Percentiles rank a stretch among this genome's conserved stretches.
Evolutionary conservation across 2,888 invertebrate genomes (phyloP).

Genomic region (Hirtodrosophila trivittata): DNA sequence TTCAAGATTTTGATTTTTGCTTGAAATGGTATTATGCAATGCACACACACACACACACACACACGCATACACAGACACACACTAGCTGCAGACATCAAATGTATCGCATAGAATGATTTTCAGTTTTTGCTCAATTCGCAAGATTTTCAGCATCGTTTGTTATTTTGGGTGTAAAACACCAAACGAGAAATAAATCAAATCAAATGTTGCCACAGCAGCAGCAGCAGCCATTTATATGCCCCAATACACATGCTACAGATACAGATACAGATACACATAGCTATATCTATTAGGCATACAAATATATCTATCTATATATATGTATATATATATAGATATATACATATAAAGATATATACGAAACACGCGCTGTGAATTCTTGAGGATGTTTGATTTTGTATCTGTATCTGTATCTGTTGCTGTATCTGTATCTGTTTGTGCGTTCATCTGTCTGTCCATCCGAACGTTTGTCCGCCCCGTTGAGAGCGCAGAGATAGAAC

Average conservation of each 20-base stretch:
- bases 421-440: conserved; percentile 24
- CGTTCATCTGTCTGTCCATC: conserved; percentile 34
- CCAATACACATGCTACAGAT: conserved; percentile 21
- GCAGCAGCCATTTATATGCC: conserved; percentile 55
- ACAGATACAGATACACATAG: conserved; percentile 7
- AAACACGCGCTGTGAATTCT: conserved; percentile 68
- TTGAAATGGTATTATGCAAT: conserved; percentile 74
- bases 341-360: conserved; percentile 13
- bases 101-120: conserved; percentile 61
- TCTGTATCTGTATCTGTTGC: not conserved
- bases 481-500: conserved; percentile 68
- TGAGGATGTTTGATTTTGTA: conserved; percentile 71
- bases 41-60: conserved; percentile 37
- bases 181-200: conserved; percentile 77
- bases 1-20: conserved; percentile 43
- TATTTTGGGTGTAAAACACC: conserved; percentile 78
- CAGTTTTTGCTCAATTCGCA: conserved; percentile 60
- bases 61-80: conserved; percentile 19
- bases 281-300: conserved; percentile 5
- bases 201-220: conserved; percentile 71
- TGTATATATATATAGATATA: conserved; percentile 2
- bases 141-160: conserved; percentile 73
- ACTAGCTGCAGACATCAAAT: conserved; percentile 55
- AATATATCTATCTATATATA: conserved; percentile 1
- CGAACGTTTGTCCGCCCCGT: conserved; percentile 31